Evolutionary conservation across 1,140 invertebrate genomes (phyloP).

Genomic region (Hyposmocoma kahamanoa): DNA sequence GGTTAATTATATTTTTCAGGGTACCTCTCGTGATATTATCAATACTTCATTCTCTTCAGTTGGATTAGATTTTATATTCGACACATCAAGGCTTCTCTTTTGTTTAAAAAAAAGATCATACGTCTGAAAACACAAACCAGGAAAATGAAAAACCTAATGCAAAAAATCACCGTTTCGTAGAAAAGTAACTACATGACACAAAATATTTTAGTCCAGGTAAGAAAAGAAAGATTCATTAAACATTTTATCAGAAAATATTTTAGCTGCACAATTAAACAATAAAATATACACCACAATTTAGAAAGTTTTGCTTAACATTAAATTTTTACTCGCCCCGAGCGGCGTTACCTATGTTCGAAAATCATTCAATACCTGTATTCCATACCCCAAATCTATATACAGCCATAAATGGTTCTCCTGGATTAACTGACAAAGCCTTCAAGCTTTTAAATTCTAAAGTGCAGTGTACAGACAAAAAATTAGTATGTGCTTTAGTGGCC

Average conservation of each 20-base stretch:
- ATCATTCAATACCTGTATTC: no score
- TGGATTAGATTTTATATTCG: not conserved
- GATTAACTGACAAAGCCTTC: constrained; percentile 5
- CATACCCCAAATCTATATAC: no score
- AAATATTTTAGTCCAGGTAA: not conserved
- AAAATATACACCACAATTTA: not conserved
- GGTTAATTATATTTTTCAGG: no score
- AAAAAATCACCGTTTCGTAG: not conserved
- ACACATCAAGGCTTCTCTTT: not conserved
- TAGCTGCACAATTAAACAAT: not conserved
- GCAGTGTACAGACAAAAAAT: constrained; percentile 14
- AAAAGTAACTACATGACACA: not conserved
- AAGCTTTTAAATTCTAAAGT: constrained; percentile 15
- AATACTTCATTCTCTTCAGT: no score
- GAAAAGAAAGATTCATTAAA: not conserved
- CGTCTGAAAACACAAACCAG: not conserved
- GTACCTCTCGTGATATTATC: no score
- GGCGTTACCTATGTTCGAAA: no score
- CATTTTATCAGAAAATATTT: not conserved
- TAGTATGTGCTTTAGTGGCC: constrained; percentile 26
- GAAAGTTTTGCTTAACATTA: no score
- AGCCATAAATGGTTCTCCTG: no score
- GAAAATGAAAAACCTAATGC: not conserved
- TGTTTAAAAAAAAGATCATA: not conserved
- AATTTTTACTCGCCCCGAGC: no score